Evolutionary conservation across 2,888 invertebrate genomes (phyloP).

Genomic region (Heliconius hortense): DNA sequence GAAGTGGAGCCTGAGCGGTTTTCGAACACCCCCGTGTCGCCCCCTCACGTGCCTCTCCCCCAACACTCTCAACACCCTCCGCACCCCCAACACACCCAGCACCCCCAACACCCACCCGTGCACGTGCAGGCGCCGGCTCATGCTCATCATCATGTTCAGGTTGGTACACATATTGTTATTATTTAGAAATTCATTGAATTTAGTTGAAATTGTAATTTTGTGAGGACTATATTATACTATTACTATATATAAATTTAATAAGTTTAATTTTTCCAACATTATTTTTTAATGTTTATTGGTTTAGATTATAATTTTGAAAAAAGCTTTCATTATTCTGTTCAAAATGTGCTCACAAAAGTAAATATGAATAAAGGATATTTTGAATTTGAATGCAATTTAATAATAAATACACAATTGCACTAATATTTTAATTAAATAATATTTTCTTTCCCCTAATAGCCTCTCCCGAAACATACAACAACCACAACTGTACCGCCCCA

Average conservation of each 20-base stretch:
- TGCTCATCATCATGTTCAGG: slow-evolving; percentile 48
- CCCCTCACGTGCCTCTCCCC: slow-evolving; percentile 39
- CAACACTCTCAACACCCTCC: slow-evolving; percentile 31
- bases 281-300: too few species aligned
- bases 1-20: slow-evolving; percentile 47
- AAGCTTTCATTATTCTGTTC: too few species aligned
- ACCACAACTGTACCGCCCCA: slow-evolving; percentile 52
- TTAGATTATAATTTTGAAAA: too few species aligned
- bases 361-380: too few species aligned
- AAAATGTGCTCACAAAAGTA: too few species aligned
- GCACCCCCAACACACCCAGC: slow-evolving; percentile 38
- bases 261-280: too few species aligned
- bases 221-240: too few species aligned
- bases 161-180: slow-evolving; percentile 31
- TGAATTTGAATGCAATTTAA: too few species aligned
- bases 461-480: slow-evolving; percentile 57
- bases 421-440: background rate
- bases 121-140: slow-evolving; percentile 34
- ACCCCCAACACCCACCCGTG: slow-evolving; percentile 38
- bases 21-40: slow-evolving; percentile 41
- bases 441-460: slow-evolving; percentile 31
- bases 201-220: too few species aligned
- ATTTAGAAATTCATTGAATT: too few species aligned
- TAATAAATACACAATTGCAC: too few species aligned
- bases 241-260: too few species aligned